Conservation (phyloP, 1,140 invertebrate species). For the Hermetia illucens region DNA sequence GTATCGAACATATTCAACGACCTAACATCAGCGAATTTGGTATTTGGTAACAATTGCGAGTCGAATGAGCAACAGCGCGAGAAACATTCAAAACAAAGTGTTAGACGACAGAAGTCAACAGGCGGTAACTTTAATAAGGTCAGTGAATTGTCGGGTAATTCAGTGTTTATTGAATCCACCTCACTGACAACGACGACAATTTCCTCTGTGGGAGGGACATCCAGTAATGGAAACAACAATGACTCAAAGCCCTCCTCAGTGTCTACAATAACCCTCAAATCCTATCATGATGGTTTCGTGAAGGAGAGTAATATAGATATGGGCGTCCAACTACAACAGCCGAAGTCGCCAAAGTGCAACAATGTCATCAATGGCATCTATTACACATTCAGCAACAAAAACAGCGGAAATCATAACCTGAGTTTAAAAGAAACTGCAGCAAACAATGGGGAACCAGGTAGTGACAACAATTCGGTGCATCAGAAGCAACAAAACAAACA, state of each 20-base stretch:
- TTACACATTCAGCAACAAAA: slow-evolving; percentile 4
- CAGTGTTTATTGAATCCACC: too few species aligned
- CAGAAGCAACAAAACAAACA: background rate
- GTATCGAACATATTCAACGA: background rate
- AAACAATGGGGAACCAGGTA: background rate
- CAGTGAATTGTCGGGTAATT: too few species aligned
- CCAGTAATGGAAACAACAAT: slow-evolving; percentile 13
- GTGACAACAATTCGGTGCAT: slow-evolving; percentile 13
- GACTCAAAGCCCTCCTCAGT: too few species aligned
- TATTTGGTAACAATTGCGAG: background rate
- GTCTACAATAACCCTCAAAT: too few species aligned
- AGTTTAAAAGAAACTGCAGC: background rate
- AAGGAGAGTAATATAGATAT: too few species aligned
- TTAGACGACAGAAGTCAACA: background rate
- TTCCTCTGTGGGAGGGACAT: background rate
- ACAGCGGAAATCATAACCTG: slow-evolving; percentile 6
- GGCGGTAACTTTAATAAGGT: background rate
- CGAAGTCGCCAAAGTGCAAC: too few species aligned
- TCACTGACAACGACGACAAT: too few species aligned
- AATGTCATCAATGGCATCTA: background rate
- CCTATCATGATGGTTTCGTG: too few species aligned
- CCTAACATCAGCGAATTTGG: background rate
- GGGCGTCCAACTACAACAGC: too few species aligned
- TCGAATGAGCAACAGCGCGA: background rate
- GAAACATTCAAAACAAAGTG: background rate